These are phyloP conservation scores for Peromyscus leucopus DNA, from an alignment of 2,113 vertebrate species.

Conservation along the genomic window DNA sequence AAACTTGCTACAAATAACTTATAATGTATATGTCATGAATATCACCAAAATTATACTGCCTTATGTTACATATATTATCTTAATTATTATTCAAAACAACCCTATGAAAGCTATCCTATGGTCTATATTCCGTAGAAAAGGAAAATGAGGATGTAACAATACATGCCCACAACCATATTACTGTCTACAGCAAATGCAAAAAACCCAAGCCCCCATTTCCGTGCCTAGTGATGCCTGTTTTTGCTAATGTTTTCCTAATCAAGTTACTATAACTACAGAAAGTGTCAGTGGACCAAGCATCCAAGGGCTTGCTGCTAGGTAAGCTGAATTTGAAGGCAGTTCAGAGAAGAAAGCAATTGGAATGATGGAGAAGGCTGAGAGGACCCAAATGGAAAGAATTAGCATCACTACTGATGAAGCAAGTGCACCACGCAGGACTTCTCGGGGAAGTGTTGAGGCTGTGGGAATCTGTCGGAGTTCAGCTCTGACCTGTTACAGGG, in stretches of 20 bases:
- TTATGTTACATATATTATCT: not conserved
- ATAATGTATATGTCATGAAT: not conserved
- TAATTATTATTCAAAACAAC: not conserved
- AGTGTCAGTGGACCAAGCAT: not conserved
- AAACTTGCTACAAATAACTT: not conserved
- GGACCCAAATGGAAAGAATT: not conserved
- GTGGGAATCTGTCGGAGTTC: too few relatives aligned
- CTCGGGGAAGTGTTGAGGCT: not conserved
- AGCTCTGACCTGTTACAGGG: too few relatives aligned
- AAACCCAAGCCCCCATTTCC: not conserved
- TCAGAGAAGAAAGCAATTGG: not conserved
- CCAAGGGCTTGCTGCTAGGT: not conserved
- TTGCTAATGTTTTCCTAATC: not conserved
- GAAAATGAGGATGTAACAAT: not conserved
- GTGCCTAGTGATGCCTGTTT: not conserved
- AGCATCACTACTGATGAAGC: not conserved
- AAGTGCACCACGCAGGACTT: not conserved
- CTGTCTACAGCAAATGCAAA: not conserved
- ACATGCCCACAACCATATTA: not conserved
- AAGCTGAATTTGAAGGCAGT: slow-evolving; percentile 9
- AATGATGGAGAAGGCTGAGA: not conserved
- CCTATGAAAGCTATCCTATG: not conserved
- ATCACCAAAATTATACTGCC: not conserved
- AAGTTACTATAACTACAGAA: not conserved
- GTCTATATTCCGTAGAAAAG: not conserved